Evolutionary conservation across 2,797 vertebrate species (phyloP).

Genomic region (Sebastolobus alascanus): DNA sequence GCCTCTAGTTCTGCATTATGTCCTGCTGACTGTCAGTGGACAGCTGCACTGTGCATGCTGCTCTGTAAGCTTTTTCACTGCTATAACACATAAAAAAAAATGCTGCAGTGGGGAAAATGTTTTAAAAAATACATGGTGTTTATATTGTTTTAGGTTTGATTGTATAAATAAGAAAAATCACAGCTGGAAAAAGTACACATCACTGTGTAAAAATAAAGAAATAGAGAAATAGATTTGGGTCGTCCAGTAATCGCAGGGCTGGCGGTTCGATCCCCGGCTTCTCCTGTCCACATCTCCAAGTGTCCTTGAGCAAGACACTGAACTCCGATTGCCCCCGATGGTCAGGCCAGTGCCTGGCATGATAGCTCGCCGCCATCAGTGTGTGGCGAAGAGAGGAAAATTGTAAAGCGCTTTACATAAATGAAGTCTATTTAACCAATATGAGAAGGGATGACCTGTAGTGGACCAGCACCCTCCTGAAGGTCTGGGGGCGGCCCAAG

Average conservation of each 20-base stretch:
- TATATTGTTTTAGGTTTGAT: constrained; percentile 1
- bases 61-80: constrained; percentile 36
- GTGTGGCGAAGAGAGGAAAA: neutral
- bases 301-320: neutral
- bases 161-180: neutral
- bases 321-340: neutral
- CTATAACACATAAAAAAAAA: constrained; percentile 13
- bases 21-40: constrained; percentile 38
- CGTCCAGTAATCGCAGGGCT: neutral
- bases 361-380: neutral
- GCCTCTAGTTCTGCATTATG: constrained; percentile 18
- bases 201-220: neutral
- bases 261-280: neutral
- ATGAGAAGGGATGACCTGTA: too few relatives aligned
- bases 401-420: neutral
- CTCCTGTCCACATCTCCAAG: neutral
- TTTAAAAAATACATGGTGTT: constrained; percentile 10
- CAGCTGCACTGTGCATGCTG: constrained; percentile 17
- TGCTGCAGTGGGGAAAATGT: neutral
- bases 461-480: too few relatives aligned
- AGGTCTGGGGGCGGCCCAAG: too few relatives aligned
- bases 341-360: neutral
- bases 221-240: neutral
- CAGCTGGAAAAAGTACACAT: constrained; percentile 14
- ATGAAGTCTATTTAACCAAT: neutral